Evolutionary conservation across 2,888 invertebrate species (phyloP), one percentile per base, ranked within the genome.

Genomic region (Dasysyrphus tricinctus): DNA sequence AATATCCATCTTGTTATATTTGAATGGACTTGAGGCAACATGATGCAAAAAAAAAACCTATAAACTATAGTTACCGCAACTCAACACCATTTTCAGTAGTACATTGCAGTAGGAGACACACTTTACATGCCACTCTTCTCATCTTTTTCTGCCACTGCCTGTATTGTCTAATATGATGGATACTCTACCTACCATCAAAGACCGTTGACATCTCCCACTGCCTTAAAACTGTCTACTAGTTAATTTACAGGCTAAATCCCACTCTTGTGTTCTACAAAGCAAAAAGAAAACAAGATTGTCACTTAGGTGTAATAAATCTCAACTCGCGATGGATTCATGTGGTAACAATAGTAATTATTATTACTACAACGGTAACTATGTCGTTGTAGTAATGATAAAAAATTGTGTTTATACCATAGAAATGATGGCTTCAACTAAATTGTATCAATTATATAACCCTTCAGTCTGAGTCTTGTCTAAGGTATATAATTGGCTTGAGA

Each of bases 401-500:
- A 63, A 65, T 56, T 9, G 61, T 59, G 32, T 29, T 49, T 42
- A 24, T 29, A 3, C 3, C 3, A 24, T 2, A 24, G 3, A 24
- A 24, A 24, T 24, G 24, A 61, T 63, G 29, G 32, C 44, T 59
- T 19, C 16, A 51, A 39, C 65, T 42, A 80, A 76, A 84, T 72
- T 59, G 76, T 61, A 67, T 65, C 81, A 70, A 81, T 85, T 85
- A 85, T 54, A 19, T 69, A 67, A 69, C 77, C 77, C 56, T 77
- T 54, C 4, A n/a, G 54, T 32, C 7, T n/a, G 29, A 54, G 24
- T 24, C 3, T 14, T n/a, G n/a, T n/a, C 54, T 32, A n/a, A 54
- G 54, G 12, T 29, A 12, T 8, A n/a, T 85, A 85, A 81, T 85
- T 85, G 74, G 81, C 77, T 65, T 85, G 81, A 63, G 85, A 81